phyloP scores from a whole-genome alignment of 2,113 vertebrate genomes.

The Leucopsar rothschildi region DNA sequence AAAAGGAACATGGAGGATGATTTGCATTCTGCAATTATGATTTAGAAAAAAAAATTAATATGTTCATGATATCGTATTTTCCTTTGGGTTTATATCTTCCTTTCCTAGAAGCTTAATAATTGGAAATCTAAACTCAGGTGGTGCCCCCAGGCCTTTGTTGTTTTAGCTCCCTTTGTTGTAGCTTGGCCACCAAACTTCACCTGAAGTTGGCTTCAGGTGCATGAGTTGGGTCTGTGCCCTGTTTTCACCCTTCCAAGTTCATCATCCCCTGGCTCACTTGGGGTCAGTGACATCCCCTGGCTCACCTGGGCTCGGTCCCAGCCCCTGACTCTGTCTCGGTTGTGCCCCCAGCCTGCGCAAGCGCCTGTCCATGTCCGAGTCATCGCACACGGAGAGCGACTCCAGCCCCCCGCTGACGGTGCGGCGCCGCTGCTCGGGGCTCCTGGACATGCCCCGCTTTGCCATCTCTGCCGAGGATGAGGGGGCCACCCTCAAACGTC shows the following conservation, averaged over 20 bases:
- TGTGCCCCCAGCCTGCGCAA: conserved; percentile 81
- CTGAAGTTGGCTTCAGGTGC: neutral
- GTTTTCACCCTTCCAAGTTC: neutral
- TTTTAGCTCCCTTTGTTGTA: neutral
- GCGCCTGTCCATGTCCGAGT: conserved; percentile 92
- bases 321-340: neutral
- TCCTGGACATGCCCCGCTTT: conserved; percentile 89
- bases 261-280: rapidly evolving
- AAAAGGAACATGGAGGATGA: neutral
- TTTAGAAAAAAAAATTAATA: neutral
- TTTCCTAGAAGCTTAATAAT: neutral
- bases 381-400: conserved; percentile 96
- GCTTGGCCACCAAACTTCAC: neutral
- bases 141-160: neutral
- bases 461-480: conserved; percentile 88
- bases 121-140: neutral
- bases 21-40: neutral
- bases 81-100: neutral
- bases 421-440: conserved; percentile 87
- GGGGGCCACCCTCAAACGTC: conserved; percentile 52
- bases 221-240: neutral
- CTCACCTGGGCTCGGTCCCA: too few relatives aligned
- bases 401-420: conserved; percentile 92
- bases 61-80: neutral
- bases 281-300: too few relatives aligned